These are phyloP conservation scores for Macroramphosus scolopax DNA, from an alignment of 2,797 vertebrate genomes.

Conservation along the genomic window DNA sequence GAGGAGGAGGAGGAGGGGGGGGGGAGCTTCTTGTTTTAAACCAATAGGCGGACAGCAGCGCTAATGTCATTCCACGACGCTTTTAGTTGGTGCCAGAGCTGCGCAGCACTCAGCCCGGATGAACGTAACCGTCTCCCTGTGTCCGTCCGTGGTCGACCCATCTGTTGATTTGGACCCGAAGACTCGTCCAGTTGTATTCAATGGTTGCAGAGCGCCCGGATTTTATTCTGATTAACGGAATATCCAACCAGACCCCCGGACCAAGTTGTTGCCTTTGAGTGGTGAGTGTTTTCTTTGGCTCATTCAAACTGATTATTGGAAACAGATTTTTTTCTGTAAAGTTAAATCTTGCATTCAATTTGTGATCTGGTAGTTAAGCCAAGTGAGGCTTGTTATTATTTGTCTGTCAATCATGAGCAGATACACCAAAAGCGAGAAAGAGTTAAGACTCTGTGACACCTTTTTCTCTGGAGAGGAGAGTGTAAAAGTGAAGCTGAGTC, in stretches of 20 bases:
- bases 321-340: neutral
- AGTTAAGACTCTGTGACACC: slow-evolving; percentile 5
- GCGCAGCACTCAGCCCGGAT: slow-evolving; percentile 49
- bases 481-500: slow-evolving; percentile 24
- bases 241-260: slow-evolving; percentile 30
- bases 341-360: neutral
- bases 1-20: neutral
- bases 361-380: too few species aligned
- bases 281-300: slow-evolving; percentile 64
- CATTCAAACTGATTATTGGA: too few species aligned
- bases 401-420: too few species aligned
- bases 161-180: slow-evolving; percentile 19
- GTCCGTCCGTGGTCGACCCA: neutral
- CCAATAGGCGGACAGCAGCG: slow-evolving; percentile 75
- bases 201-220: slow-evolving; percentile 32
- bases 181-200: slow-evolving; percentile 10
- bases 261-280: slow-evolving; percentile 30
- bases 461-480: slow-evolving; percentile 11
- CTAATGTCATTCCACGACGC: slow-evolving; percentile 69
- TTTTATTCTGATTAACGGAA: slow-evolving; percentile 60
- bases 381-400: neutral
- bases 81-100: slow-evolving; percentile 68
- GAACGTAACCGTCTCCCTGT: slow-evolving; percentile 34
- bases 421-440: too few species aligned
- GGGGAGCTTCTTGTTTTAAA: slow-evolving; percentile 43